Conservation (phyloP, 2,797 vertebrate genomes). For the Poecilia gillii region DNA sequence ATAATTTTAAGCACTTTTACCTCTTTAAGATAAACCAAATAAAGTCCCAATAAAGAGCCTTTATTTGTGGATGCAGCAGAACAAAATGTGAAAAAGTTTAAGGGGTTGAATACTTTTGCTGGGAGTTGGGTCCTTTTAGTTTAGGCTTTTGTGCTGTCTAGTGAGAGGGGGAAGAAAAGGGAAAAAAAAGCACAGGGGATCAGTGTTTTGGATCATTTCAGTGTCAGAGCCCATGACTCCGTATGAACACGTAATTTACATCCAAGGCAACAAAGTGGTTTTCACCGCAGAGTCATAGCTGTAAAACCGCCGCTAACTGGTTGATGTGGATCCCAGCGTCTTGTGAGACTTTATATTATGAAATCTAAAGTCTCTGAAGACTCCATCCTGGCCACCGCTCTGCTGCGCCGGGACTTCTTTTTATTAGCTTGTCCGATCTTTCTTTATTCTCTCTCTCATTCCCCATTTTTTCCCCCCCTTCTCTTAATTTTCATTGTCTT, state of each 20-base stretch:
- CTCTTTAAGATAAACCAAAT: neutral
- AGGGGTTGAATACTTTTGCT: neutral
- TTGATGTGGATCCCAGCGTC: conserved; percentile 75
- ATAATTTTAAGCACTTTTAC: neutral
- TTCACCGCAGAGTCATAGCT: conserved; percentile 77
- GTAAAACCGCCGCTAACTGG: conserved; percentile 77
- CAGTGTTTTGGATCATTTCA: conserved; percentile 57
- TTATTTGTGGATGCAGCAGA: too few species aligned
- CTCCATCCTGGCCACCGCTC: conserved; percentile 57
- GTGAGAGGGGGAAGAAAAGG: neutral
- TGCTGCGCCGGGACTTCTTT: conserved; percentile 47
- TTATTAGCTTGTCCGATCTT: conserved; percentile 56
- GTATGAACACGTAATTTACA: conserved; percentile 77
- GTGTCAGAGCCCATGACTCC: conserved; percentile 65
- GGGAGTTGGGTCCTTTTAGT: conserved; percentile 25
- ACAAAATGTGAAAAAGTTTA: neutral
- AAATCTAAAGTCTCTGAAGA: conserved; percentile 70
- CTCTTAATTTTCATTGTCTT: conserved; percentile 59
- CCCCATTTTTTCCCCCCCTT: neutral
- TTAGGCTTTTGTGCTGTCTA: conserved; percentile 40
- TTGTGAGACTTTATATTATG: conserved; percentile 49
- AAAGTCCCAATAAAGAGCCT: neutral
- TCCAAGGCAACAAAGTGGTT: conserved; percentile 79
- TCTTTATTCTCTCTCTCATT: neutral
- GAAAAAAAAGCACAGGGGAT: conserved; percentile 39